Evolutionary conservation across 2,797 vertebrate species (phyloP).

Genomic region (Crenichthys baileyi): DNA sequence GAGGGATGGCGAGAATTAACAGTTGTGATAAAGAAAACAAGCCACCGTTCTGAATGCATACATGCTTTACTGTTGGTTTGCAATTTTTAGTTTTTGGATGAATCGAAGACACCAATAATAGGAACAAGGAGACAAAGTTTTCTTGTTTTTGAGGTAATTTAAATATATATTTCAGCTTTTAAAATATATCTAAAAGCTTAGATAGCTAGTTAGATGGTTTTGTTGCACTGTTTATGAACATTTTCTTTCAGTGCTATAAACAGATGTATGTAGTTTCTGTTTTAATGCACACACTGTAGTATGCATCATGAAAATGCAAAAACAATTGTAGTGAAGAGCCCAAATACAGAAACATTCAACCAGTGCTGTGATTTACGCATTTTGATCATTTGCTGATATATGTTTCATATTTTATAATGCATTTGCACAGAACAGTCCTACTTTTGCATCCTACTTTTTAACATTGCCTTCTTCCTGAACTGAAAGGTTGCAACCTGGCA

Average conservation of each 20-base stretch:
- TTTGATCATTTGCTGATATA: not conserved
- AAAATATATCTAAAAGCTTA: too few relatives aligned
- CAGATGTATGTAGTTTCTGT: not conserved
- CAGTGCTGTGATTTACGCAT: not conserved
- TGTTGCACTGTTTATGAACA: not conserved
- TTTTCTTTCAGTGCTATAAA: not conserved
- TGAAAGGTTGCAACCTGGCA: conserved; percentile 61
- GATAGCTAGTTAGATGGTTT: not conserved
- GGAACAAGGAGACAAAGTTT: too few relatives aligned
- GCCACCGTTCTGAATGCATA: not conserved
- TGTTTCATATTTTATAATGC: conserved; percentile 9
- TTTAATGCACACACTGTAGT: not conserved
- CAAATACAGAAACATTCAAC: not conserved
- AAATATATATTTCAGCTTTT: too few relatives aligned
- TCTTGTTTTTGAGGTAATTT: too few relatives aligned
- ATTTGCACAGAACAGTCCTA: conserved; percentile 38
- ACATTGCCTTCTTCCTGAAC: conserved; percentile 54
- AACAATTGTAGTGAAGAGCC: not conserved
- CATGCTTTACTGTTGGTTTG: not conserved
- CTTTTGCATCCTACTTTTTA: conserved; percentile 46
- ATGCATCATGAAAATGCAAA: not conserved
- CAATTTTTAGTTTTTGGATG: not conserved
- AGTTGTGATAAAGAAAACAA: conserved; percentile 48
- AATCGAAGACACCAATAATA: too few relatives aligned
- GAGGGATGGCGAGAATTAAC: conserved; percentile 43